Evolutionary conservation across 2,888 invertebrate genomes (phyloP).

Genomic region (Actias luna): DNA sequence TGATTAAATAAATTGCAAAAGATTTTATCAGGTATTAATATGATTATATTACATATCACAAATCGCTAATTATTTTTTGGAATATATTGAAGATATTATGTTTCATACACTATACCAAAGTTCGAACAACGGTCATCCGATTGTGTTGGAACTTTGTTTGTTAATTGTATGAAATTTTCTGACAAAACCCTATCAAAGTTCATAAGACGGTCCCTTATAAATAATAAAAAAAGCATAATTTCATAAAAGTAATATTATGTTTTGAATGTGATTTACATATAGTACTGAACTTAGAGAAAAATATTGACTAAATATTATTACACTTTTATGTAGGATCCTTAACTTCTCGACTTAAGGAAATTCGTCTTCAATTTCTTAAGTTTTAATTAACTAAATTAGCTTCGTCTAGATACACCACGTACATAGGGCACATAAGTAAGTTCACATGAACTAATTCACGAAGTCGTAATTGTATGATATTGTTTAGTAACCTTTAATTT

Average conservation of each 20-base stretch:
- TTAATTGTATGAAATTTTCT: too few species aligned
- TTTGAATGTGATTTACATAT: background rate
- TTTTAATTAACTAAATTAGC: too few species aligned
- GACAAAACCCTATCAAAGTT: too few species aligned
- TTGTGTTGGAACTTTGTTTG: background rate
- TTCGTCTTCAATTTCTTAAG: too few species aligned
- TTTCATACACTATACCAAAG: background rate
- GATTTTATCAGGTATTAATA: background rate
- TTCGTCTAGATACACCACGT: too few species aligned
- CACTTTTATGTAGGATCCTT: too few species aligned
- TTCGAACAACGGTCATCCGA: background rate
- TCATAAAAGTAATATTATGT: background rate
- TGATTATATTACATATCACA: background rate
- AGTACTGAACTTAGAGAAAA: background rate
- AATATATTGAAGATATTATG: background rate
- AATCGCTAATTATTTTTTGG: background rate
- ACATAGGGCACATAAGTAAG: too few species aligned
- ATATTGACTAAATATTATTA: background rate
- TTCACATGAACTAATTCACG: too few species aligned
- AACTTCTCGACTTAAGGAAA: too few species aligned
- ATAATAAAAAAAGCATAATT: too few species aligned
- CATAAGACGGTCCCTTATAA: too few species aligned
- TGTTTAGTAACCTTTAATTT: background rate
- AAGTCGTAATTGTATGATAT: too few species aligned
- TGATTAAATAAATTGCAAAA: slow-evolving; percentile 12